Evolutionary conservation across 2,797 vertebrate species (phyloP).

Genomic region (Monodelphis domestica): DNA sequence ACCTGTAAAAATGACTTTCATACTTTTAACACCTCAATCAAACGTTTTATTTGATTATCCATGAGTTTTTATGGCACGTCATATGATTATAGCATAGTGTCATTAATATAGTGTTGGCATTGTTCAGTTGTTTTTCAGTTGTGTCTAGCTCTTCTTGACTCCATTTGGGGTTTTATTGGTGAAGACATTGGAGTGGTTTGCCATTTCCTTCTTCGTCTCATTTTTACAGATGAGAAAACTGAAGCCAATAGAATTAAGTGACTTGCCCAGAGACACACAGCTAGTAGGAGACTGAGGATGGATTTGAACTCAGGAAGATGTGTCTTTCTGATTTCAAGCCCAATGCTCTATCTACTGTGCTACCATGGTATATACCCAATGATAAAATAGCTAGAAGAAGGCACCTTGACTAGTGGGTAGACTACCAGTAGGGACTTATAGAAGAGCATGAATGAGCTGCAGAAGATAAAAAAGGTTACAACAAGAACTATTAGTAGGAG

Average conservation of each 20-base stretch:
- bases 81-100: neutral
- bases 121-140: neutral
- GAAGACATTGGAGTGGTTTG: neutral
- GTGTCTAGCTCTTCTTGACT: neutral
- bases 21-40: neutral
- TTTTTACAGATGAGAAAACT: neutral
- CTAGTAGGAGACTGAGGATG: neutral
- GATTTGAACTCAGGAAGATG: neutral
- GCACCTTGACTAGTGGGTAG: neutral
- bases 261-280: neutral
- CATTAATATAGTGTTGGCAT: neutral
- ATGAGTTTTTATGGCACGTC: neutral
- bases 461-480: neutral
- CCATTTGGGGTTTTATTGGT: neutral
- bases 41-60: neutral
- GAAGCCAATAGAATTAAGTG: neutral
- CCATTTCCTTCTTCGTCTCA: neutral
- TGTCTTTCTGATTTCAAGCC: neutral
- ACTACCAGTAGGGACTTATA: neutral
- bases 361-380: neutral
- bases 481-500: neutral
- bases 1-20: neutral
- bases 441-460: neutral
- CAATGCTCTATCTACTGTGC: neutral
- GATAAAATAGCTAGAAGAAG: neutral